phyloP scores from a whole-genome alignment of 2,113 vertebrate species.

The Corythoichthys intestinalis region DNA sequence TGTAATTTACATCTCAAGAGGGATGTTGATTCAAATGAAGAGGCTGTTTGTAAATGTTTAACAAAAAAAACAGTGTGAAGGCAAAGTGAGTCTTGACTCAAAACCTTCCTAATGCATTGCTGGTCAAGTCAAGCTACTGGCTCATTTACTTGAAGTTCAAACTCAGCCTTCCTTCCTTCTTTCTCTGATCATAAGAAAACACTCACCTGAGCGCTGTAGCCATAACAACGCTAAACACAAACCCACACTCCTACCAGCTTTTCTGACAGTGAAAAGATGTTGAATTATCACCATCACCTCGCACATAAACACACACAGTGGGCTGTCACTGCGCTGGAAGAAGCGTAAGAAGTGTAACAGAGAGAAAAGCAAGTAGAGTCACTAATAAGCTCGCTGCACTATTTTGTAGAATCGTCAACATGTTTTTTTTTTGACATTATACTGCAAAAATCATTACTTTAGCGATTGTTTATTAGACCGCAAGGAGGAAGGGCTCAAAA shows the following conservation, averaged over 20 bases:
- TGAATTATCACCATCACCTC: constrained; percentile 52
- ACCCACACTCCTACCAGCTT: constrained; percentile 30
- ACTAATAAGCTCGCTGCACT: constrained; percentile 19
- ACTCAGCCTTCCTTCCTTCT: constrained; percentile 21
- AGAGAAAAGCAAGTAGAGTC: constrained; percentile 12
- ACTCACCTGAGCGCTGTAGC: constrained; percentile 39
- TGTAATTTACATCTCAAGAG: too few species aligned
- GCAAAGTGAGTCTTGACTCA: background rate
- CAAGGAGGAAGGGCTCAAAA: too few species aligned
- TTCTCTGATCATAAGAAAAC: constrained; percentile 27
- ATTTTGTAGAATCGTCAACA: constrained; percentile 19
- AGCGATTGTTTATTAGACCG: background rate
- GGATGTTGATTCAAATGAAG: too few species aligned
- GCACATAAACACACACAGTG: constrained; percentile 31
- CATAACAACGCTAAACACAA: constrained; percentile 32
- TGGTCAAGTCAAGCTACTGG: constrained; percentile 10
- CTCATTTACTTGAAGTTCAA: constrained; percentile 50
- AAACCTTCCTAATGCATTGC: background rate
- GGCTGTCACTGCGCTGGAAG: constrained; percentile 51
- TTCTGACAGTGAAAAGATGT: constrained; percentile 48
- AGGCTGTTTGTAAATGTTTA: too few species aligned
- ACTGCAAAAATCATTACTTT: background rate
- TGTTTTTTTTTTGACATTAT: constrained; percentile 14
- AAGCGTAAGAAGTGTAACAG: constrained; percentile 34
- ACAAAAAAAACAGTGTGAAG: background rate